These are phyloP conservation scores for Elachura formosa DNA, from an alignment of 2,113 vertebrate species.

Conservation along the genomic window DNA sequence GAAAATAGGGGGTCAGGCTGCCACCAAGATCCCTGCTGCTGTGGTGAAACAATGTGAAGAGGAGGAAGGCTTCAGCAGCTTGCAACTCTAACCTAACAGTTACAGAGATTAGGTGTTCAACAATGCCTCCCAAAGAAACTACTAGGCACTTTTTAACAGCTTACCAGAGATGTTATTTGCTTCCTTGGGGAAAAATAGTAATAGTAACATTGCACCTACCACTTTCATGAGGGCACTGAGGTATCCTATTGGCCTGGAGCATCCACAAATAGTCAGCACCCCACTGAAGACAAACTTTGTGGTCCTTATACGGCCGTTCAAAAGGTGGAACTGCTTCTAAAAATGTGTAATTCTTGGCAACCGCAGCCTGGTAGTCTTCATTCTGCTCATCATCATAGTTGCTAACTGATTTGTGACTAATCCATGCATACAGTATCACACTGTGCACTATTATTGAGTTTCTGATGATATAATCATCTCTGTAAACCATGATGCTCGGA, in stretches of 20 bases:
- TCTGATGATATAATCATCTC: conserved; percentile 75
- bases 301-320: conserved; percentile 75
- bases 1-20: neutral
- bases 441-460: conserved; percentile 70
- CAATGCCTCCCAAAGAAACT: neutral
- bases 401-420: conserved; percentile 58
- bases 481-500: conserved; percentile 81
- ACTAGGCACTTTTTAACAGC: neutral
- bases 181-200: neutral
- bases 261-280: conserved; percentile 78
- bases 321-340: conserved; percentile 74
- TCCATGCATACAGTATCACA: conserved; percentile 82
- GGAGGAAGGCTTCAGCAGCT: neutral
- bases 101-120: neutral
- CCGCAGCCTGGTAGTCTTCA: conserved; percentile 63
- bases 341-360: conserved; percentile 72
- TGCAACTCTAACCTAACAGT: neutral
- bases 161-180: neutral
- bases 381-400: neutral
- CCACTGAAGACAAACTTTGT: conserved; percentile 82
- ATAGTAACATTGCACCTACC: conserved; percentile 72
- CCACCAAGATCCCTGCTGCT: neutral
- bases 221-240: conserved; percentile 80
- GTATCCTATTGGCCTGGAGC: conserved; percentile 70
- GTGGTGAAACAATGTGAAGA: neutral